phyloP scores from a whole-genome alignment of 2,113 vertebrate genomes.

The Petrocephalus microphthalmus region DNA sequence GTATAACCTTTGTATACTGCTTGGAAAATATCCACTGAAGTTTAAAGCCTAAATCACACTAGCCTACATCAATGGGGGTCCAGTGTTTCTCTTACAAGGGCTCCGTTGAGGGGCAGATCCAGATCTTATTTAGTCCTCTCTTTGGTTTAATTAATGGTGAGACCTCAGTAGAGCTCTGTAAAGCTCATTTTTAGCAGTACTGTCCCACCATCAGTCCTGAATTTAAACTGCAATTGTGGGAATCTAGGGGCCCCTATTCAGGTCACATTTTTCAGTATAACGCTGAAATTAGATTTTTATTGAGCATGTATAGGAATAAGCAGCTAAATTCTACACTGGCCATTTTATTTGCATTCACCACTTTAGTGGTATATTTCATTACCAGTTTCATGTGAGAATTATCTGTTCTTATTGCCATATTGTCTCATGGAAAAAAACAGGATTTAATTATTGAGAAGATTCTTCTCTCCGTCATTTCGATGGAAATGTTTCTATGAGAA shows the following conservation, averaged over 20 bases:
- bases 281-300: background rate
- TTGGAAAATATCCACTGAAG: background rate
- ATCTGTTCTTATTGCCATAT: background rate
- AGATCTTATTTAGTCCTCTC: background rate
- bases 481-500: background rate
- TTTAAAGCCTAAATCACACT: conserved; percentile 8
- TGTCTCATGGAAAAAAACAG: background rate
- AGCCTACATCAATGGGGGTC: conserved; percentile 10
- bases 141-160: background rate
- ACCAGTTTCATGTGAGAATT: background rate
- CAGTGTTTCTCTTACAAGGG: conserved; percentile 26
- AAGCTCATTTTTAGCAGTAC: background rate
- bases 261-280: conserved; percentile 11
- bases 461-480: background rate
- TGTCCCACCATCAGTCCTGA: background rate
- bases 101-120: conserved; percentile 19
- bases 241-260: conserved; percentile 38
- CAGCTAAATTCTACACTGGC: background rate
- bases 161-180: background rate
- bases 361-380: no score
- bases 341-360: background rate
- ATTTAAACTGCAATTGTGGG: conserved; percentile 25
- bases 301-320: background rate
- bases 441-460: background rate
- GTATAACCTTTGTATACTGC: background rate